Evolutionary conservation across 2,113 vertebrate genomes (phyloP), one percentile per base, ranked within the genome.

Genomic region (Hippocampus barbouri): DNA sequence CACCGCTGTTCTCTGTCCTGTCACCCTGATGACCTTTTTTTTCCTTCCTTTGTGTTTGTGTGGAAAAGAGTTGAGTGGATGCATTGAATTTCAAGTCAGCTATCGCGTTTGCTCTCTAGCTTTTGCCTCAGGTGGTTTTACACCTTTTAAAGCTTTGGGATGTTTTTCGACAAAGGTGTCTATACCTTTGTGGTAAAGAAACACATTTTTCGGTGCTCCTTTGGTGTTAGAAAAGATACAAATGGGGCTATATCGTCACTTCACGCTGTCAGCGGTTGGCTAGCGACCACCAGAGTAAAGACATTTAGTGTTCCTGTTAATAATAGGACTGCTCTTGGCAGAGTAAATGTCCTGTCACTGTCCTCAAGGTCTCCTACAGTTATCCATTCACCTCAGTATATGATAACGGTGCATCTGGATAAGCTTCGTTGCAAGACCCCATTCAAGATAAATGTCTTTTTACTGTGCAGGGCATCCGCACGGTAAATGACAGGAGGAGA

Each of bases 321-420:
- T 27, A 63, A 62, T 43, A 70, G 66, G 25, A 1, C n/a, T 43
- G 23, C 70, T 71, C 43, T 38, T n/a, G 60, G 51, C 30, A 60
- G 72, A 78, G 70, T 5, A n/a, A 71, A 75, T 51, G 51, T 63
- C 47, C 64, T 59, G 51, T 76, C 60, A 0, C 34, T 69, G 71
- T 64, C 72, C 75, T 79, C 49, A 72, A 77, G 63, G 34, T 74
- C 69, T 59, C 71, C 67, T 70, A 45, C 60, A 68, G 43, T 79
- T 75, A 72, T 81, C 73, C 47, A 5, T 41, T 74, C 77, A 71
- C 71, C 71, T 47, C 30, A 69, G 68, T 65, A 69, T 53, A 47
- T 41, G 66, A 79, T 34, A 54, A 73, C 53, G 71, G 77, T 65
- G 71, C 64, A 64, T 66, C 70, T 59, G 71, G 61, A 83, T 85